phyloP scores from a whole-genome alignment of 1,140 invertebrate genomes.

The Propsilocerus akamusi region DNA sequence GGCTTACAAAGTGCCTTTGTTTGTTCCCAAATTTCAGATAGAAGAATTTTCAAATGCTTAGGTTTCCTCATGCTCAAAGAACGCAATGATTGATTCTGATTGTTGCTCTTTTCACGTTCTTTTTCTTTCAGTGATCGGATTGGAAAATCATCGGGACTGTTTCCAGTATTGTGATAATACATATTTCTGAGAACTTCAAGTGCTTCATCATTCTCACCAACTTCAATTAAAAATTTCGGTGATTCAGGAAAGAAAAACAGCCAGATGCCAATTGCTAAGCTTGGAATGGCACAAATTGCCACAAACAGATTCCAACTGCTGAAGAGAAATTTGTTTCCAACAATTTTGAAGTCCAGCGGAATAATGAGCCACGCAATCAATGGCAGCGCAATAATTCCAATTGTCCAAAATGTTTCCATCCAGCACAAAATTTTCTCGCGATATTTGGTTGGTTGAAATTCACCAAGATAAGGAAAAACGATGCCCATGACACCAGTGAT shows the following conservation, averaged over 20 bases:
- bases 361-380: constrained; percentile 55
- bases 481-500: constrained; percentile 60
- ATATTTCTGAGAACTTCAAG: constrained; percentile 45
- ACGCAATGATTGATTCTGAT: constrained; percentile 31
- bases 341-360: constrained; percentile 33
- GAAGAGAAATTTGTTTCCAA: constrained; percentile 39
- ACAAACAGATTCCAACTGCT: constrained; percentile 62
- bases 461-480: constrained; percentile 54
- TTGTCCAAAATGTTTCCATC: constrained; percentile 65
- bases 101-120: constrained; percentile 27
- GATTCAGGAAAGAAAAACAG: constrained; percentile 66
- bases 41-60: constrained; percentile 41
- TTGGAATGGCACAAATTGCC: constrained; percentile 42
- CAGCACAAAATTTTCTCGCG: constrained; percentile 55
- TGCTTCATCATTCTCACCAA: constrained; percentile 51
- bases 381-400: constrained; percentile 48
- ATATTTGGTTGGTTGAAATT: constrained; percentile 55
- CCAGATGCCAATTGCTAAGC: constrained; percentile 25
- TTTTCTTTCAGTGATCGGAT: constrained; percentile 46
- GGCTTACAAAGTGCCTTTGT: constrained; percentile 45
- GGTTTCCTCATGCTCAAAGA: constrained; percentile 39
- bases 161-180: constrained; percentile 47
- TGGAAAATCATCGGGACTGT: constrained; percentile 25
- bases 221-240: constrained; percentile 64
- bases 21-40: constrained; percentile 42